Evolutionary conservation across 2,888 invertebrate species (phyloP).

Genomic region (Resseliella maxima): DNA sequence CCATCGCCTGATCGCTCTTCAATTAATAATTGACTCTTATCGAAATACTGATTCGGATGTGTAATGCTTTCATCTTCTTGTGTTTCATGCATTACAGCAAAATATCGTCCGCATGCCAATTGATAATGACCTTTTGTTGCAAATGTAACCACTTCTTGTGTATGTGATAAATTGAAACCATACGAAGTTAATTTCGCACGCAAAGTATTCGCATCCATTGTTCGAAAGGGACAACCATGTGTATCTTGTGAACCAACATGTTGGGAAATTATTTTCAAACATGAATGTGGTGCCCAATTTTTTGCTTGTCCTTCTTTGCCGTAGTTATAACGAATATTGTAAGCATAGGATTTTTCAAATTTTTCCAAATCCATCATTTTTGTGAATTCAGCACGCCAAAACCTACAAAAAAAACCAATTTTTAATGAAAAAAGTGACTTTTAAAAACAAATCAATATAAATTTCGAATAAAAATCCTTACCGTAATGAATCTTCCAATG

Average conservation of each 20-base stretch:
- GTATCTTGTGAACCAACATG: constrained; percentile 74
- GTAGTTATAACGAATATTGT: constrained; percentile 91
- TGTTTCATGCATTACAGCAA: constrained; percentile 77
- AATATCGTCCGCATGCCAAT: constrained; percentile 90
- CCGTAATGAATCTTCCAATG: constrained; percentile 90
- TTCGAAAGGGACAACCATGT: constrained; percentile 94
- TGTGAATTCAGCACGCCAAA: constrained; percentile 93
- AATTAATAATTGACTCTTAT: constrained; percentile 77
- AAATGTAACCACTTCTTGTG: constrained; percentile 78
- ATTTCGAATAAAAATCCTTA: too few relatives aligned
- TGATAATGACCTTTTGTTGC: constrained; percentile 84
- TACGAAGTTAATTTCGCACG: constrained; percentile 78
- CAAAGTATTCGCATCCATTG: constrained; percentile 78
- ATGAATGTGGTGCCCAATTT: constrained; percentile 91
- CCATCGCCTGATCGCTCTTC: constrained; percentile 60
- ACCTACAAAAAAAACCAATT: constrained; percentile 65
- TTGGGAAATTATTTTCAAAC: constrained; percentile 87
- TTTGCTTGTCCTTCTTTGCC: constrained; percentile 94
- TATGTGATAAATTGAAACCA: constrained; percentile 74
- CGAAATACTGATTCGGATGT: constrained; percentile 94
- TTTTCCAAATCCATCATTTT: constrained; percentile 84
- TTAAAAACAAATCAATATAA: background rate
- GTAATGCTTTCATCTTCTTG: constrained; percentile 76
- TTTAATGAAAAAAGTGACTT: background rate
- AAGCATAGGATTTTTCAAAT: constrained; percentile 93